Evolutionary conservation across 2,113 vertebrate genomes (phyloP), one percentile per base, ranked within the genome.

Genomic region (Piaya cayana): DNA sequence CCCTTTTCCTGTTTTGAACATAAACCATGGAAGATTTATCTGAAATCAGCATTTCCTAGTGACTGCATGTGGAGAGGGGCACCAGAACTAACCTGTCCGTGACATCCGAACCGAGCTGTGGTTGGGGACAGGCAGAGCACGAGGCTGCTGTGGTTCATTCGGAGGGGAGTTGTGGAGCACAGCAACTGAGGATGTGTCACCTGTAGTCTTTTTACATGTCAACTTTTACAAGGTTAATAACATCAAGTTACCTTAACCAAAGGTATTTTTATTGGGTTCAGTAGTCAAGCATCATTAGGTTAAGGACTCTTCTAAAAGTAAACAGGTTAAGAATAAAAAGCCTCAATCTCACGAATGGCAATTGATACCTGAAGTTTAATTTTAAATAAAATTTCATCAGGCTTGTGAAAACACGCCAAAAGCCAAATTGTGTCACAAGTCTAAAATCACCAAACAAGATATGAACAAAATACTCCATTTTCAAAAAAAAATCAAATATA

Each of bases 171-270:
- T n/a, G 14, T 8, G 39, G 55, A 70, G 42, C 50, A 36, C 55
- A 17, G 14, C 21, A 15, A 6, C 0, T 23, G 43, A 43, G 39
- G 70, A 78, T 82, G 53, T 6, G 5, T 14, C 49, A 70, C 77
- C 68, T 29, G 49, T 71, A 78, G 21, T 36, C 49, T 56, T 69
- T 59, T 67, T 20, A 86, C 3, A 3, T 39, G 21, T 25, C 30
- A 55, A 8, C 76, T 83, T 64, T 27, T 42, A n/a, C 37, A 59
- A 95, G 34, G 18, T 89, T 85, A 92, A 87, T 85, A 93, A 77
- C 55, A 78, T 92, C 76, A 85, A 86, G 26, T 75, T 71, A 84
- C 83, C 77, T 88, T 95, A 96, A 82, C 63, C 74, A 93, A 96
- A 87, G 65, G 23, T 60, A 88, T 27, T 86, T 97, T 95, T 95